Conservation (phyloP, 2,113 vertebrate genomes). For the Rhombomys opimus region DNA sequence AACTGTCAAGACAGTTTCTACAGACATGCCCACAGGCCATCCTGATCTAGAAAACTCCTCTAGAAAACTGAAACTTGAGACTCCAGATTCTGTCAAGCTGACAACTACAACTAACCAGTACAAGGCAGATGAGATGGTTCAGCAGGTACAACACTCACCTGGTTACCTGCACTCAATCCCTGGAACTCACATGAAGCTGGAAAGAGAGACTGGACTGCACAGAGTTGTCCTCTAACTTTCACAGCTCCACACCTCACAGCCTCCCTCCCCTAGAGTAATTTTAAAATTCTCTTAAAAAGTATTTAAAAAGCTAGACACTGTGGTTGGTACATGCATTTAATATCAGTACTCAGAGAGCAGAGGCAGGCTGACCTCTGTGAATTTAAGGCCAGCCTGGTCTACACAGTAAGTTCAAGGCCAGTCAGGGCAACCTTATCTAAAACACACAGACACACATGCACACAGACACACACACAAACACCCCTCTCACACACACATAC, state of each 20-base stretch:
- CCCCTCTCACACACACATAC: no score
- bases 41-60: background rate
- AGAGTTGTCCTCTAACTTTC: background rate
- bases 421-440: background rate
- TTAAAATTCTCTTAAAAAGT: background rate
- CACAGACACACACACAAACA: background rate
- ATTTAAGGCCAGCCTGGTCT: background rate
- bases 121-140: background rate
- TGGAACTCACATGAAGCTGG: background rate
- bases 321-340: background rate
- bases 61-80: background rate
- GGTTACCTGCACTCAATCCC: background rate
- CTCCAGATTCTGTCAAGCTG: background rate
- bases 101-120: background rate
- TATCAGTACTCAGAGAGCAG: background rate
- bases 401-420: background rate
- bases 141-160: no score
- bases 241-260: background rate
- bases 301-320: background rate
- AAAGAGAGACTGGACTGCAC: background rate
- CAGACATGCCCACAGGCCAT: background rate
- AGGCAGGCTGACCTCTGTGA: background rate
- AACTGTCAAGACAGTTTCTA: background rate
- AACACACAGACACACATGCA: background rate
- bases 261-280: background rate